Conservation (phyloP, 2,888 invertebrate genomes). For the Laothoe populi region DNA sequence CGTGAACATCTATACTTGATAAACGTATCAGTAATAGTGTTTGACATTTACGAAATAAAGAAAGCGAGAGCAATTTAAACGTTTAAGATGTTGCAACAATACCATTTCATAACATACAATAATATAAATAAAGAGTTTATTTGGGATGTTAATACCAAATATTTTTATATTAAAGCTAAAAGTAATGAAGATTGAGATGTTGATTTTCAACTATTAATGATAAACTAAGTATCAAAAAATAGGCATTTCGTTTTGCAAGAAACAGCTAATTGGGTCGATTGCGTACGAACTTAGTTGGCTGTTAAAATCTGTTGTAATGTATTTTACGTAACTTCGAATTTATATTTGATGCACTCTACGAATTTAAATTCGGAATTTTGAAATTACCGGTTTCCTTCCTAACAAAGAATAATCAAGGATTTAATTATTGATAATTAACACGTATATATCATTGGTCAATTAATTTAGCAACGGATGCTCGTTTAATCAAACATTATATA, state of each 20-base stretch:
- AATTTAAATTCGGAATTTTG: conserved; percentile 19
- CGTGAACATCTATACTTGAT: neutral
- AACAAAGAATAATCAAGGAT: conserved; percentile 10
- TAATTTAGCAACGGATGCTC: conserved; percentile 21
- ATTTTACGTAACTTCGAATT: conserved; percentile 10
- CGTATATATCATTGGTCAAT: conserved; percentile 23
- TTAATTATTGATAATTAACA: conserved; percentile 22
- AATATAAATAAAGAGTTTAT: too few species aligned
- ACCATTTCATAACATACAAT: neutral
- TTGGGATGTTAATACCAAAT: too few species aligned
- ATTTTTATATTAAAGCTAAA: too few species aligned
- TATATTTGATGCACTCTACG: neutral
- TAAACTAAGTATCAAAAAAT: neutral
- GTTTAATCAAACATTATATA: conserved; percentile 7
- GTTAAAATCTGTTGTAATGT: conserved; percentile 17
- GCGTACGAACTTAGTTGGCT: conserved; percentile 8
- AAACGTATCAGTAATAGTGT: neutral
- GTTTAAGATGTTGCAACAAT: too few species aligned
- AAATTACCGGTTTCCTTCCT: conserved; percentile 24
- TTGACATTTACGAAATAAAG: too few species aligned
- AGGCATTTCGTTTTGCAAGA: conserved; percentile 7
- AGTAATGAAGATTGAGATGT: neutral
- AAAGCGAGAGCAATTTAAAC: neutral
- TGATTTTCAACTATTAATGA: neutral
- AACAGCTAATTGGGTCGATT: neutral